These are phyloP conservation scores for Ginglymostoma cirratum DNA, from an alignment of 2,113 vertebrate genomes.

Conservation along the genomic window DNA sequence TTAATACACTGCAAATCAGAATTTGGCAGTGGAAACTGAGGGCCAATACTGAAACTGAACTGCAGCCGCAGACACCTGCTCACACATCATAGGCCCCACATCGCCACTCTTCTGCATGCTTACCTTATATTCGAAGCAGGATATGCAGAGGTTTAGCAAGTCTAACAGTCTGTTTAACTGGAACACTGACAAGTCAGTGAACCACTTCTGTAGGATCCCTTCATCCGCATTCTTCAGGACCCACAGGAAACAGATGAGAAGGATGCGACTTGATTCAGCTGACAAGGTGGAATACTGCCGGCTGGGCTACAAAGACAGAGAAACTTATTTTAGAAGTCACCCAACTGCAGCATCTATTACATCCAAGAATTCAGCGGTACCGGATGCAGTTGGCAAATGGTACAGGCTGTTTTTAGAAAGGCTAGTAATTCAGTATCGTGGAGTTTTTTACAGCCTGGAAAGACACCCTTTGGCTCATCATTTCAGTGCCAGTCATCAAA, in stretches of 20 bases:
- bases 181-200: constrained; percentile 69
- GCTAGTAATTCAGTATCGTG: neutral
- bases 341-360: neutral
- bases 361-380: neutral
- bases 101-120: neutral
- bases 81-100: neutral
- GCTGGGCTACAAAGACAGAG: constrained; percentile 52
- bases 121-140: constrained; percentile 88
- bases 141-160: constrained; percentile 73
- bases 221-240: constrained; percentile 78
- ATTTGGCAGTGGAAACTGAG: neutral
- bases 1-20: neutral
- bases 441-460: too few relatives aligned
- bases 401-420: neutral
- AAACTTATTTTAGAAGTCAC: neutral
- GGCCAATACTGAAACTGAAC: neutral
- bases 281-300: constrained; percentile 67
- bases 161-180: constrained; percentile 79
- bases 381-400: too few relatives aligned
- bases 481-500: too few relatives aligned
- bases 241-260: constrained; percentile 80
- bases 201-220: constrained; percentile 70
- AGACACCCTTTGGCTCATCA: too few relatives aligned
- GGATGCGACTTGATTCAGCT: constrained; percentile 73
- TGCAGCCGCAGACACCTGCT: neutral